Conservation (phyloP, 2,113 vertebrate species). For the Elachura formosa region DNA sequence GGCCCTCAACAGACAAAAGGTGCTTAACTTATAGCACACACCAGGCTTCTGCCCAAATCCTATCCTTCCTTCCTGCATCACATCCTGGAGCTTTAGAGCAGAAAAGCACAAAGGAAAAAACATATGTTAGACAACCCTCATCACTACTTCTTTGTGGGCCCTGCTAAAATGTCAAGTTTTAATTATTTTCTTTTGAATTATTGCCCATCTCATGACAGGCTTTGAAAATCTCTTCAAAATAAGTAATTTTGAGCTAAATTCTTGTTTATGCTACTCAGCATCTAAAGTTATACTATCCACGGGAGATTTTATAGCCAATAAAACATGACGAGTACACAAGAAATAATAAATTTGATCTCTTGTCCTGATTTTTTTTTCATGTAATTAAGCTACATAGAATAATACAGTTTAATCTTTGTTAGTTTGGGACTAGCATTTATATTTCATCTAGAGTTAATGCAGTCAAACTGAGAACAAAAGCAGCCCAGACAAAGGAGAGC, state of each 20-base stretch:
- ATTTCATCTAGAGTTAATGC: background rate
- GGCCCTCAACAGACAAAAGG: background rate
- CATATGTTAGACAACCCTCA: background rate
- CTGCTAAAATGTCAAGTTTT: background rate
- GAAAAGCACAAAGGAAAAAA: background rate
- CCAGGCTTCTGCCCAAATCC: background rate
- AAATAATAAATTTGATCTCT: background rate
- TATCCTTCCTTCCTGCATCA: background rate
- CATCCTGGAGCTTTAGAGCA: background rate
- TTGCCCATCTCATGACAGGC: background rate
- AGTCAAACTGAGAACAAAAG: constrained; percentile 28
- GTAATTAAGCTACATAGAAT: background rate
- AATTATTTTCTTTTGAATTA: background rate
- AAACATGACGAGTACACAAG: background rate
- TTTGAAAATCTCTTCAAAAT: background rate
- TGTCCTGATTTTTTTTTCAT: background rate
- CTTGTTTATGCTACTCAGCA: background rate
- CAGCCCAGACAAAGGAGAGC: background rate
- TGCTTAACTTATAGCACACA: background rate
- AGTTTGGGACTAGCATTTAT: background rate
- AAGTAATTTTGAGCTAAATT: background rate
- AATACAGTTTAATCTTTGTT: background rate
- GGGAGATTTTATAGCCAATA: background rate
- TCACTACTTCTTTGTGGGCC: background rate
- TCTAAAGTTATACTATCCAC: background rate